These are phyloP conservation scores for Pristionchus entomophagus DNA, from an alignment of 2,888 invertebrate genomes.

Conservation along the genomic window DNA sequence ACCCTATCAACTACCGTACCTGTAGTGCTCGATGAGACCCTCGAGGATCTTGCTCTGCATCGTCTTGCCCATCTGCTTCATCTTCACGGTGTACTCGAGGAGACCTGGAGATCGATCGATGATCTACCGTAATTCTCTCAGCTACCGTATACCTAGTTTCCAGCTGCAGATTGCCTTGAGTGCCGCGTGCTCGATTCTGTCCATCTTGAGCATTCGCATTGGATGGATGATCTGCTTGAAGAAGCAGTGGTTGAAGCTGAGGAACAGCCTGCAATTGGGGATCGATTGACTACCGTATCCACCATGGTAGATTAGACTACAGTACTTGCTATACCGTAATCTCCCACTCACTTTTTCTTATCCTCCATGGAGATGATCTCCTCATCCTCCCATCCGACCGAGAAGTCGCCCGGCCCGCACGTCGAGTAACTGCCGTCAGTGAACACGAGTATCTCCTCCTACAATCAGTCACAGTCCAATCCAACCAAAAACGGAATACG, in stretches of 20 bases:
- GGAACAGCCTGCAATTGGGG: constrained; percentile 19
- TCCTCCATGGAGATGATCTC: constrained; percentile 54
- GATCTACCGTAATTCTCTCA: constrained; percentile 7
- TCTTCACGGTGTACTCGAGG: constrained; percentile 28
- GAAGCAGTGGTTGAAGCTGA: constrained; percentile 41
- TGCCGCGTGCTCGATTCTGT: constrained; percentile 60
- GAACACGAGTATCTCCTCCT: constrained; percentile 45
- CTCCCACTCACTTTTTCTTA: constrained; percentile 56
- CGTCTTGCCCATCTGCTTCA: neutral
- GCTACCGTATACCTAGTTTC: constrained; percentile 59
- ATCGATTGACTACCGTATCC: neutral
- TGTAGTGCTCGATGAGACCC: constrained; percentile 25
- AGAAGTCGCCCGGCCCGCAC: constrained; percentile 52
- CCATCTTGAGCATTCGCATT: constrained; percentile 47
- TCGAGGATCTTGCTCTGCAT: neutral
- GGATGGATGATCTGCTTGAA: constrained; percentile 17
- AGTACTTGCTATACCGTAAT: neutral
- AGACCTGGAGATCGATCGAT: constrained; percentile 23
- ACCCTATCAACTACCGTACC: neutral
- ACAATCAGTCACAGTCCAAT: neutral
- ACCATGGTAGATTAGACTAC: neutral
- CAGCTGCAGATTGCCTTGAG: constrained; percentile 61
- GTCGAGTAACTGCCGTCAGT: constrained; percentile 46
- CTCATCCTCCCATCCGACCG: constrained; percentile 65
- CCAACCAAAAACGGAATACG: neutral